phyloP scores from a whole-genome alignment of 2,113 vertebrate species.

The Ptilorrhoa leucosticta region DNA sequence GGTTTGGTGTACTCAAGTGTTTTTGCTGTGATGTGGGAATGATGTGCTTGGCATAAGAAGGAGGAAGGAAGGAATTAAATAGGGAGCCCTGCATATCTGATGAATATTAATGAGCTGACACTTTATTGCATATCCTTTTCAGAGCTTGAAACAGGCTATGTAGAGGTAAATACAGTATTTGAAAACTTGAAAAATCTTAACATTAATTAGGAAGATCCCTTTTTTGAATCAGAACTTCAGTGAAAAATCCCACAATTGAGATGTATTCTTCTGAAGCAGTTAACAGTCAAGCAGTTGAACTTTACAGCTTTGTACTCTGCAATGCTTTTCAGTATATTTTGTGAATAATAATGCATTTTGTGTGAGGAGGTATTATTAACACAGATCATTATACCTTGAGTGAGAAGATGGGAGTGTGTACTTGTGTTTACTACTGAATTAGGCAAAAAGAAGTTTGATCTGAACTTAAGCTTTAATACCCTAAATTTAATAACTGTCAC shows the following conservation, averaged over 20 bases:
- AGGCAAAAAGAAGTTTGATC: neutral
- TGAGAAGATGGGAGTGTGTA: neutral
- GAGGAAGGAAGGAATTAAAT: neutral
- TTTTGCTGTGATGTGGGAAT: neutral
- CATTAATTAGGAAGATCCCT: neutral
- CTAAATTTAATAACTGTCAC: neutral
- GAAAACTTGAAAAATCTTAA: neutral
- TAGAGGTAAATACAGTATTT: neutral
- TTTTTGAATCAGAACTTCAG: neutral
- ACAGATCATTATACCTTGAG: neutral
- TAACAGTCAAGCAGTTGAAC: neutral
- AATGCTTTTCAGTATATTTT: neutral
- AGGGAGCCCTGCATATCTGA: neutral
- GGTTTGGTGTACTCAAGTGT: neutral
- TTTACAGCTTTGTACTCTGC: neutral
- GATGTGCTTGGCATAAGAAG: conserved; percentile 59
- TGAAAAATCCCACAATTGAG: neutral
- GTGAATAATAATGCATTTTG: neutral
- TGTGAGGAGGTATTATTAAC: neutral
- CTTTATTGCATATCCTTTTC: neutral
- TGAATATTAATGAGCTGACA: conserved; percentile 17
- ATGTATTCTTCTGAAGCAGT: neutral
- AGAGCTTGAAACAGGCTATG: neutral
- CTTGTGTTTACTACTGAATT: neutral
- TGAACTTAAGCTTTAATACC: neutral